These are phyloP conservation scores for Pilophorus perplexus DNA, from an alignment of 2,888 invertebrate species.

Conservation along the genomic window DNA sequence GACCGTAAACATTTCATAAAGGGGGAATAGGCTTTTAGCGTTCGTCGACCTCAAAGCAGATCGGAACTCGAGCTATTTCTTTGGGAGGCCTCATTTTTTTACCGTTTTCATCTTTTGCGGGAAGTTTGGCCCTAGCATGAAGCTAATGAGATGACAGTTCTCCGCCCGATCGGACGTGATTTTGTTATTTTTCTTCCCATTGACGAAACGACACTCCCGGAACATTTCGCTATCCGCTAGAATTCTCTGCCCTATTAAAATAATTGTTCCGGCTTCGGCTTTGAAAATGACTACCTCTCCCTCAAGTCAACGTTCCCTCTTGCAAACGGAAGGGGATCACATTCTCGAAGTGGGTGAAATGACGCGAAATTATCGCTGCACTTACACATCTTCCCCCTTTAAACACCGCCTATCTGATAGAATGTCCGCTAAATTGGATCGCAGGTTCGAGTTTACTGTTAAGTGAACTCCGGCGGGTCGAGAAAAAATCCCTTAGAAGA, in stretches of 20 bases:
- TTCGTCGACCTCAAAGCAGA: background rate
- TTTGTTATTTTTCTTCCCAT: conserved; percentile 6
- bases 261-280: conserved; percentile 1
- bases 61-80: background rate
- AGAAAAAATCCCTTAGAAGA: too few species aligned
- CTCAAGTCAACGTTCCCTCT: conserved; percentile 2
- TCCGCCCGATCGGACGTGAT: background rate
- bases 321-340: background rate
- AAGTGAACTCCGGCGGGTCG: too few species aligned
- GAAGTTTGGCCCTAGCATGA: too few species aligned
- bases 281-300: background rate
- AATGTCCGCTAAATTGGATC: too few species aligned
- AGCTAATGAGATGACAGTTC: conserved; percentile 1
- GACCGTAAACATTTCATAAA: too few species aligned
- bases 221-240: conserved; percentile 9
- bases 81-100: background rate
- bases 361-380: background rate
- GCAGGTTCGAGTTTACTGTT: too few species aligned
- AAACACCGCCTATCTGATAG: too few species aligned
- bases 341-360: conserved; percentile 4
- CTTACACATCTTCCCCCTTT: too few species aligned
- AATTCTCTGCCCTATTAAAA: conserved; percentile 6
- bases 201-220: conserved; percentile 9
- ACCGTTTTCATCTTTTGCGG: conserved; percentile 2
- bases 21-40: too few species aligned